phyloP scores from a whole-genome alignment of 2,888 invertebrate species.

The Zootermopsis nevadensis region DNA sequence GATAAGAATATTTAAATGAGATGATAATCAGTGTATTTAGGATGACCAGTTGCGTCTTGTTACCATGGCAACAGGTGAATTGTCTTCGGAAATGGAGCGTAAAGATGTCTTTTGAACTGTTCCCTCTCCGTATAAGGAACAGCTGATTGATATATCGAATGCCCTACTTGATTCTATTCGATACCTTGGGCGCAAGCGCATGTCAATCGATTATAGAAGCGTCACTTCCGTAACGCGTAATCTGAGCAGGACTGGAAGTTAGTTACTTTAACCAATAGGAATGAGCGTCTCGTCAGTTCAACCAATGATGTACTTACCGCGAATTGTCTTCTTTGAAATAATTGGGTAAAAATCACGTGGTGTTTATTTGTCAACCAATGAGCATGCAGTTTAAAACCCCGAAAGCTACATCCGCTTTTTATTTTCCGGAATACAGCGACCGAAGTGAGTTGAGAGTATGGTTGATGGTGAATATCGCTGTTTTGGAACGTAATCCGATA shows the following conservation, averaged over 20 bases:
- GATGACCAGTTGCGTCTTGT: slow-evolving; percentile 53
- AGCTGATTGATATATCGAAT: slow-evolving; percentile 56
- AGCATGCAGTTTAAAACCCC: background rate
- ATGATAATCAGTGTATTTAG: slow-evolving; percentile 46
- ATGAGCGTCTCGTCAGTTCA: background rate
- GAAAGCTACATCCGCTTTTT: background rate
- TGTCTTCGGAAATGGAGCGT: slow-evolving; percentile 53
- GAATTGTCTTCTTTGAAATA: background rate
- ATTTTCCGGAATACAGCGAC: background rate
- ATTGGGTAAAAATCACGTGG: slow-evolving; percentile 12
- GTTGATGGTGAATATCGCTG: background rate
- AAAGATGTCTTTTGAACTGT: slow-evolving; percentile 53
- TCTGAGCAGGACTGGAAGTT: background rate
- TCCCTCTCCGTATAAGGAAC: slow-evolving; percentile 53
- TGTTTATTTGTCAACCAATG: background rate
- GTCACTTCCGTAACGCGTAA: slow-evolving; percentile 23
- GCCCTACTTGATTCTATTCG: slow-evolving; percentile 41
- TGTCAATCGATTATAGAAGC: slow-evolving; percentile 42
- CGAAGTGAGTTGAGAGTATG: background rate
- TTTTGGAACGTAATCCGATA: background rate
- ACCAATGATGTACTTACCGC: background rate
- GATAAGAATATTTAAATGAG: slow-evolving; percentile 1
- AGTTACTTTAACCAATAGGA: background rate
- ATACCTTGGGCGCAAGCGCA: slow-evolving; percentile 44
- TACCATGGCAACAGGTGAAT: slow-evolving; percentile 54